Conservation (phyloP, 2,888 invertebrate species). For the Abrostola tripartita region DNA sequence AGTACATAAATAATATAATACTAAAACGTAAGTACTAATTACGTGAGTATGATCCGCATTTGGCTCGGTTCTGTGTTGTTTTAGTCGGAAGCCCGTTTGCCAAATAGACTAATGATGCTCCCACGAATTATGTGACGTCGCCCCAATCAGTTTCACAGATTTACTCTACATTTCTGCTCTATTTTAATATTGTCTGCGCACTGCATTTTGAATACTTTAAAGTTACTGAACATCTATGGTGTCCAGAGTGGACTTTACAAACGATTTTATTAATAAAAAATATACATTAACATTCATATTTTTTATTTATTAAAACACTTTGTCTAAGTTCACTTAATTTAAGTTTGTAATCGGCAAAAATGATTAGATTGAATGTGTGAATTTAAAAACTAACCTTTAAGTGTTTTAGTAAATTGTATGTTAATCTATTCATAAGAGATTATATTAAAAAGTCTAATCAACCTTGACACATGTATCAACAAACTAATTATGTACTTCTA, state of each 20-base stretch:
- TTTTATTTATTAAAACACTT: no score
- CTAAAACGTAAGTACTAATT: conserved; percentile 53
- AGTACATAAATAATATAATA: conserved; percentile 41
- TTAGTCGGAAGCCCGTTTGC: conserved; percentile 66
- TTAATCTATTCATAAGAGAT: no score
- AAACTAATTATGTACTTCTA: background rate
- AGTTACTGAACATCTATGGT: conserved; percentile 11
- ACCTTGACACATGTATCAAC: background rate
- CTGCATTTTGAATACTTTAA: conserved; percentile 17
- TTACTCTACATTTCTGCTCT: conserved; percentile 17
- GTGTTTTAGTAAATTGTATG: no score
- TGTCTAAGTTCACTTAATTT: no score
- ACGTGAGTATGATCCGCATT: conserved; percentile 60
- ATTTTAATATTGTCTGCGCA: conserved; percentile 18
- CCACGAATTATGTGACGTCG: conserved; percentile 54
- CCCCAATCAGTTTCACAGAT: conserved; percentile 50
- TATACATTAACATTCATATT: no score
- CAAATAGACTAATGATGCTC: conserved; percentile 70
- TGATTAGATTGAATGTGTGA: no score
- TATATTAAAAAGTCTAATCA: background rate
- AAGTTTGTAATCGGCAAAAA: no score
- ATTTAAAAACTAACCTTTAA: no score
- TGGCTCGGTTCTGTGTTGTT: conserved; percentile 68
- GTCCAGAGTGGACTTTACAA: no score
- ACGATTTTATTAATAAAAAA: no score